Base-by-base conservation (phyloP, 2,113 vertebrate genomes). In the Sisor rabdophorus region DNA sequence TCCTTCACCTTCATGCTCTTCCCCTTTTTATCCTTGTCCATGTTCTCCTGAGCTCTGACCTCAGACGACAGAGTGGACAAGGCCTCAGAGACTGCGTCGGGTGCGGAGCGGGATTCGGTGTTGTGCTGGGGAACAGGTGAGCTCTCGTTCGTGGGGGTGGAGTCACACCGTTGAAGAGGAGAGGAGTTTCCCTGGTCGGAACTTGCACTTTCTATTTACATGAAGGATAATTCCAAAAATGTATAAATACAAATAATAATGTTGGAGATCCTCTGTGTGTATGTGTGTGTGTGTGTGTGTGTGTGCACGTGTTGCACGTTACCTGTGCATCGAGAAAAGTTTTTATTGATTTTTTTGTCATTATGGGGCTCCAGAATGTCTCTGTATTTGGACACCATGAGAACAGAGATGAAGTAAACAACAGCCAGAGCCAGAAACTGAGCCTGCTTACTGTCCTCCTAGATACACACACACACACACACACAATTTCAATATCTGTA, bases 361-460 rank as follows among this genome's bases (percentile, higher is more conserved):
- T 97, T 95, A 77, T 96, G 95, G 5, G 96, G 96, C 87, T 98
- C 96, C 89, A 99, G 85, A 83, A 98, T 98, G 89, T 99, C 97
- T 86, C 97, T 94, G 87, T 99, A 99, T 87, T 98, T 99, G 0
- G 97, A 99, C 83, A 99, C 97, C 97, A 99, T 99, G 79, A 99
- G 95, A 76, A 99, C 97, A 32, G 97, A 99, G 85, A 98, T 94
- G 87, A 99, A 99, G 88, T 99, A 99, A 0, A 99, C 97, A 63
- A 99, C 95, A 52, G 97, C 96, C 84, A 99, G 91, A 53, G 96
- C 97, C 91, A 99, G 88, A 88, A 98, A 99, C 36, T 99, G 97
- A 79, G 97, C 96, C 91, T 99, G 97, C 83, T 99, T 99, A 92
- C 95, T 97, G 86, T 99, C 97, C 92, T 98, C 97, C 97, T 99